Conservation (phyloP, 2,797 vertebrate genomes). For the Ateles fusciceps region DNA sequence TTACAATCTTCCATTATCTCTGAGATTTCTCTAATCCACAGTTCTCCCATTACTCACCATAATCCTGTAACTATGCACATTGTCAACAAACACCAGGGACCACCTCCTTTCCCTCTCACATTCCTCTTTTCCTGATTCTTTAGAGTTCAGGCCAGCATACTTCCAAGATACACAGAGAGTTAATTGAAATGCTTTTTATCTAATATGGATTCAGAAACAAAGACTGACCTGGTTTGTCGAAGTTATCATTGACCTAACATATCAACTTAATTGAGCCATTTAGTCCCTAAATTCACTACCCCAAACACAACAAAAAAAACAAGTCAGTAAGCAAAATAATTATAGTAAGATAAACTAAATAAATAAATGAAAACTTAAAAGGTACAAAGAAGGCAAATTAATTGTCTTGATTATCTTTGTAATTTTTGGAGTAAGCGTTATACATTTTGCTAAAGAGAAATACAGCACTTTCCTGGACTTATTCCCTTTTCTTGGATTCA, state of each 20-base stretch:
- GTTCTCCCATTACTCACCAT: neutral
- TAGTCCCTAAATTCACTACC: neutral
- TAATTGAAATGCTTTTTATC: neutral
- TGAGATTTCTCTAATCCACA: neutral
- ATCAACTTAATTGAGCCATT: neutral
- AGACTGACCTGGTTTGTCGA: neutral
- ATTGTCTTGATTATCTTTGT: neutral
- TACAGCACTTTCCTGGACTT: neutral
- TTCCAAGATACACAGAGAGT: neutral
- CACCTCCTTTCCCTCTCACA: neutral
- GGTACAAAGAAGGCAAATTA: neutral
- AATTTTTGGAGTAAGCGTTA: neutral
- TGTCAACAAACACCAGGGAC: neutral
- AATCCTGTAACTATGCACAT: neutral
- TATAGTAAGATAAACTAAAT: neutral
- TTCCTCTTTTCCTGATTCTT: neutral
- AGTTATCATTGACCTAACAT: neutral
- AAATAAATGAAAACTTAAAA: neutral
- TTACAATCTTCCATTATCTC: neutral
- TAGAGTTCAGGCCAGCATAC: neutral
- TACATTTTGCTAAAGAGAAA: conserved; percentile 6
- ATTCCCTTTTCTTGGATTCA: neutral
- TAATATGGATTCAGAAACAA: neutral
- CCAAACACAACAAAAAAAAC: neutral
- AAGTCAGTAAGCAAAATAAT: neutral